Evolutionary conservation across 2,888 invertebrate species (phyloP).

Genomic region (Dasypogon diadema): DNA sequence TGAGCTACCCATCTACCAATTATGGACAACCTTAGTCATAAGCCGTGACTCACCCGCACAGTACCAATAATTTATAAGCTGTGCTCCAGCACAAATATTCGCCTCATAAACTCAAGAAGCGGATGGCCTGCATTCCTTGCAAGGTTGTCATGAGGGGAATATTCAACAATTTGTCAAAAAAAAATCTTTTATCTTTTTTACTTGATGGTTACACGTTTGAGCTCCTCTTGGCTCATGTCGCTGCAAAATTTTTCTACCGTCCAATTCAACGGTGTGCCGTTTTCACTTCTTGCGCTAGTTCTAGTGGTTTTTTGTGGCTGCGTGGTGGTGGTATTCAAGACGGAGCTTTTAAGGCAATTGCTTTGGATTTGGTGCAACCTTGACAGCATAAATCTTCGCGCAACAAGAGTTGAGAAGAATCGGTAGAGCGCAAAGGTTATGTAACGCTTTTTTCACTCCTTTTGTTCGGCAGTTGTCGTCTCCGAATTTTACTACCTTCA

Average conservation of each 20-base stretch:
- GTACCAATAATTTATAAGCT: background rate
- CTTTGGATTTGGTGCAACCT: constrained; percentile 51
- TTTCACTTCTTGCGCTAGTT: background rate
- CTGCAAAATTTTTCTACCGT: background rate
- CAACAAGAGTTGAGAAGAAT: constrained; percentile 34
- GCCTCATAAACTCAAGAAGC: background rate
- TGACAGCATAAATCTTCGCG: constrained; percentile 41
- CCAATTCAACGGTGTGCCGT: background rate
- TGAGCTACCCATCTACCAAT: constrained; percentile 28
- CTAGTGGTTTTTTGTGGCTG: background rate
- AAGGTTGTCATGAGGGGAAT: constrained; percentile 23
- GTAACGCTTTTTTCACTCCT: constrained; percentile 27
- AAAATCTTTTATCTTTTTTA: background rate
- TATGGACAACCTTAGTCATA: constrained; percentile 8
- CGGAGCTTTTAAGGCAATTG: constrained; percentile 22
- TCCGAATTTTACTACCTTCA: constrained; percentile 23
- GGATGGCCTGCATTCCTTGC: constrained; percentile 3
- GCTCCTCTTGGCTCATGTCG: background rate
- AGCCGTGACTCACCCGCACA: constrained; percentile 11
- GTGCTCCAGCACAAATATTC: background rate
- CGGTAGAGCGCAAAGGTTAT: constrained; percentile 51
- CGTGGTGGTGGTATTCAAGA: background rate
- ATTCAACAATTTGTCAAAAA: constrained; percentile 22
- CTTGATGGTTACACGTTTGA: background rate
- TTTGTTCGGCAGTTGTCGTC: constrained; percentile 12